Percentiles rank a stretch among this genome's conserved stretches.
Conservation (phyloP, 2,888 invertebrate genomes). For the Ryuthela nishihirai region DNA sequence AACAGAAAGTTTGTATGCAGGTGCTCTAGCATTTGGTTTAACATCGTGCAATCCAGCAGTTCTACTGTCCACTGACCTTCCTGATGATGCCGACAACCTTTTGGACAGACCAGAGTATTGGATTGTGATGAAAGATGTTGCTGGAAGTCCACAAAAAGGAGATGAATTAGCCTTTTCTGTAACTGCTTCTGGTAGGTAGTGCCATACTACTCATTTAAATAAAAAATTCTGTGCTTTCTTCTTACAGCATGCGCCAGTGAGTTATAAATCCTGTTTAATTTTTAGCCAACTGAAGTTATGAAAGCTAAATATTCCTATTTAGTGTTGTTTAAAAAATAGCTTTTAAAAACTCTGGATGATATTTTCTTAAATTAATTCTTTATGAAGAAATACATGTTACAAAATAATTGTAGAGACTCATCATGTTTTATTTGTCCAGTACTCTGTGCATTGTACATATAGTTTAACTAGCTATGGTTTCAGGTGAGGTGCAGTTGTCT, state of each 20-base stretch:
- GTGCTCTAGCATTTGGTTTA: conserved; percentile 85
- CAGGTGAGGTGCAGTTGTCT: conserved; percentile 61
- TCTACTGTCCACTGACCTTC: conserved; percentile 65
- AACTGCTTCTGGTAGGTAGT: background rate
- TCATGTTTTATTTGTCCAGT: too few relatives aligned
- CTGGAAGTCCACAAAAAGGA: conserved; percentile 71
- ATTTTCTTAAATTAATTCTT: too few relatives aligned
- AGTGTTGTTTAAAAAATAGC: too few relatives aligned
- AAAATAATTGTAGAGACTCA: too few relatives aligned
- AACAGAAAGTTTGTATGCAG: conserved; percentile 77
- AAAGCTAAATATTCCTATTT: too few relatives aligned
- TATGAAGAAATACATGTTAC: too few relatives aligned
- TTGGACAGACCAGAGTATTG: conserved; percentile 95
- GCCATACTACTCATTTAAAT: too few relatives aligned
- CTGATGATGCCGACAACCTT: conserved; percentile 84
- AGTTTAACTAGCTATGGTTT: background rate
- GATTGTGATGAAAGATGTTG: conserved; percentile 84
- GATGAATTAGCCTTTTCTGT: conserved; percentile 60
- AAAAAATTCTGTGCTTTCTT: too few relatives aligned
- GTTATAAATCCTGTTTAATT: too few relatives aligned
- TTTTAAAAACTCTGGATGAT: too few relatives aligned
- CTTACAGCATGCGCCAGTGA: too few relatives aligned
- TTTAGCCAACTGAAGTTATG: too few relatives aligned
- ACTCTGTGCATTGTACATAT: background rate
- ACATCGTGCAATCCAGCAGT: conserved; percentile 87